Conservation (phyloP, 1,140 invertebrate species). For the Psilanteris sp. region DNA sequence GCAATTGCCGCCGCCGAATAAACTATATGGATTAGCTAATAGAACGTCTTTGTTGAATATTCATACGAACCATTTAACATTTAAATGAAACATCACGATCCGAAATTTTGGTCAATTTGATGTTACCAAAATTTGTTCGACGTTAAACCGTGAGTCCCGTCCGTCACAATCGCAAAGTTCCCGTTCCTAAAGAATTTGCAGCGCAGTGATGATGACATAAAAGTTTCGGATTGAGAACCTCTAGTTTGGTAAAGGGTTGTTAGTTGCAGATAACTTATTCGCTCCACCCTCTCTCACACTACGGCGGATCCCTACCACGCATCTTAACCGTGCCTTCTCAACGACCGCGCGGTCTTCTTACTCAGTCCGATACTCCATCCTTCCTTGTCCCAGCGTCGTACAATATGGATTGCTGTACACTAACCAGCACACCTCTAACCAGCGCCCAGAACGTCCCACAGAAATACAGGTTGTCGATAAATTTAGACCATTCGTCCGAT, state of each 20-base stretch:
- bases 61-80: no score
- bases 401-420: slow-evolving; percentile 72
- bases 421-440: slow-evolving; percentile 50
- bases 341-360: slow-evolving; percentile 60
- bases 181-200: no score
- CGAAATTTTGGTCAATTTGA: no score
- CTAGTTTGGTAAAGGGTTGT: slow-evolving; percentile 75
- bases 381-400: slow-evolving; percentile 59
- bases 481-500: slow-evolving; percentile 73
- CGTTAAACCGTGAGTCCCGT: no score
- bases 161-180: no score
- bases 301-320: slow-evolving; percentile 28
- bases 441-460: slow-evolving; percentile 52
- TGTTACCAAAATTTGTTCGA: no score
- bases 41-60: no score
- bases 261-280: slow-evolving; percentile 79
- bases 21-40: no score
- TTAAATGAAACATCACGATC: no score
- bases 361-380: slow-evolving; percentile 56
- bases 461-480: slow-evolving; percentile 78
- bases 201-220: slow-evolving; percentile 1
- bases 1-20: no score
- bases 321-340: slow-evolving; percentile 57
- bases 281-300: slow-evolving; percentile 51
- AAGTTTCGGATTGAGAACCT: slow-evolving; percentile 71